Percentiles rank a stretch among this genome's conserved stretches.
These are phyloP conservation scores for Syrphus vitripennis DNA, from an alignment of 2,888 invertebrate species.

Conservation along the genomic window DNA sequence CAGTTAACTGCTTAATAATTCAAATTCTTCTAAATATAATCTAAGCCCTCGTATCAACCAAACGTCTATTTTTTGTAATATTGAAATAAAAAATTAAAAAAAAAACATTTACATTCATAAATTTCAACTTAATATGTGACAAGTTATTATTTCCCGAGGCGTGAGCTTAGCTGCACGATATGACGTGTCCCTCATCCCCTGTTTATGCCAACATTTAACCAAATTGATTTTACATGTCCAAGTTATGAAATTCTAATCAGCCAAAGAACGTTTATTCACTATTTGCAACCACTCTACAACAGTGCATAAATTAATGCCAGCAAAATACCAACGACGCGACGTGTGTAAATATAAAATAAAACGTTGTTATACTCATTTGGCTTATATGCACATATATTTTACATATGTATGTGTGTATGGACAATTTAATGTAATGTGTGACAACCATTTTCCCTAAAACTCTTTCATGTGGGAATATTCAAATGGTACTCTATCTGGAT, in stretches of 20 bases:
- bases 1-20: neutral
- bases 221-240: conserved; percentile 41
- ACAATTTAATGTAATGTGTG: neutral
- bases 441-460: neutral
- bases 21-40: neutral
- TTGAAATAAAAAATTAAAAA: neutral
- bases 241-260: conserved; percentile 55
- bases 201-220: neutral
- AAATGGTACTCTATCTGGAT: conserved; percentile 3
- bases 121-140: neutral
- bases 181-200: too few species aligned
- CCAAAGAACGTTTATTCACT: neutral
- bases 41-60: neutral
- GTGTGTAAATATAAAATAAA: conserved; percentile 26
- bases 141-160: neutral
- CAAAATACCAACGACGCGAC: conserved; percentile 15
- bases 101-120: too few species aligned
- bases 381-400: neutral
- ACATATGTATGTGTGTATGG: neutral
- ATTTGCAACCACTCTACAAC: neutral
- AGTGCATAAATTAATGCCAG: neutral
- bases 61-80: neutral
- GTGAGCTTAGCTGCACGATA: neutral
- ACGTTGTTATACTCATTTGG: conserved; percentile 3
- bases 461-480: neutral